Base-by-base conservation (phyloP, 1,140 invertebrate genomes). In the Apis laboriosa region DNA sequence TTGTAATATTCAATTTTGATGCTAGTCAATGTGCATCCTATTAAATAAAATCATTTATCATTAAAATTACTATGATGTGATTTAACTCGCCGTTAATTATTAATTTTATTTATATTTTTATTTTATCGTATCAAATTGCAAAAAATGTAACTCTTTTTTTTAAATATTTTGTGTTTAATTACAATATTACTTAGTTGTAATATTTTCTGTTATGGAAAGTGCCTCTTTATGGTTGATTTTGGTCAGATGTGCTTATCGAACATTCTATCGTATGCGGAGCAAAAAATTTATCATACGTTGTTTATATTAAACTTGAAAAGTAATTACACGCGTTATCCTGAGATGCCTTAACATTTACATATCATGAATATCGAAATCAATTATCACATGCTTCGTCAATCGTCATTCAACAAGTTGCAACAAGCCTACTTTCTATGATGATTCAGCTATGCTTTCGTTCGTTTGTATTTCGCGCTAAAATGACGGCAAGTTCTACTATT, bases 371-470 rank as follows among this genome's bases (percentile, higher is more conserved):
- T 77, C 61, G 73, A 68, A 34, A 66, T 75, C 24, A 53, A 2
- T 49, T 81, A 76, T 81, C 80, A 77, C 80, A 77, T 81, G 80
- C 55, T 76, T 81, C 72, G 72, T 81, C 79, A 55, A 34, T 80
- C 24, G 70, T 66, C 49, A n/a, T 75, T 80, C 34, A 75, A 75
- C 60, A 75, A 80, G n/a, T 64, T 64, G 78, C 24, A 43, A 63
- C 51, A 63, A 17, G 49, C 28, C 77, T 72, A 80, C 21, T 53
- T 49, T 80, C 72, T 19, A 8, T 3, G 28, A 24, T 13, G 67
- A 19, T 28, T 61, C 8, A 34, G 17, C 43, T 77, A 68, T 9
- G 13, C 8, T 68, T 51, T 58, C 55, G 9, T 61, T 24, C 60
- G 60, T 58, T 75, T 66, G 51, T 75, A 75, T 51, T 75, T 75